Evolutionary conservation across 92 coral and sea anemone species (phyloP).

Genomic region (Phenganax stokvisi): DNA sequence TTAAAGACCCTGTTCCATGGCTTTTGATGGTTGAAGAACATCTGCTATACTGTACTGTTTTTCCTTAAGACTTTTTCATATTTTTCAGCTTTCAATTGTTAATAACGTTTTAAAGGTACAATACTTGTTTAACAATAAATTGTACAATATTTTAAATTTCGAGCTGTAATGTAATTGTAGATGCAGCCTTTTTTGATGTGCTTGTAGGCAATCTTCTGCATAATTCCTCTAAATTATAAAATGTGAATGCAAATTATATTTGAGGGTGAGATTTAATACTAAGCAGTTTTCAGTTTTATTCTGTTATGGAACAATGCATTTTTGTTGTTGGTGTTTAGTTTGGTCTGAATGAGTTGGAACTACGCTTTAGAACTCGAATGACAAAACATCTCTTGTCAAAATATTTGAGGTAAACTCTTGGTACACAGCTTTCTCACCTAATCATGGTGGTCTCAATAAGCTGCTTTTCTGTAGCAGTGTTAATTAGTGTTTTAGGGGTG

Average conservation of each 20-base stretch:
- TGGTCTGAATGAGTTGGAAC: constrained; percentile 82
- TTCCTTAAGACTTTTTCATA: background rate
- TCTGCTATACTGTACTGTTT: background rate
- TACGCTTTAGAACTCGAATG: constrained; percentile 75
- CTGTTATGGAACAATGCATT: background rate
- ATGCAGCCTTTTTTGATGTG: too few relatives aligned
- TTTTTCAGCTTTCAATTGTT: constrained; percentile 63
- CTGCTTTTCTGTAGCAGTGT: too few relatives aligned
- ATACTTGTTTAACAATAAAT: background rate
- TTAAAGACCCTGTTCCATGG: background rate
- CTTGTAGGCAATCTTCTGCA: too few relatives aligned
- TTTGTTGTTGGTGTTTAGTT: constrained; percentile 46
- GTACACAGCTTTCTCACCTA: too few relatives aligned
- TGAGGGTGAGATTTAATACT: background rate
- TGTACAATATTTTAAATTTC: background rate
- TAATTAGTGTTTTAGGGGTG: too few relatives aligned
- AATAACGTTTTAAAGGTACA: constrained; percentile 74
- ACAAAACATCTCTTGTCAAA: constrained; percentile 70
- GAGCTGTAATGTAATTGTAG: background rate
- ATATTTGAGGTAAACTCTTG: constrained; percentile 64
- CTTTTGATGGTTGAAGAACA: background rate
- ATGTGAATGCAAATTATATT: too few relatives aligned
- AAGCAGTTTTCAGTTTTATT: background rate
- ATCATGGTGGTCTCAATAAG: too few relatives aligned
- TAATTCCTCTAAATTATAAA: background rate